phyloP scores from a whole-genome alignment of 2,113 vertebrate species.

The Fulmarus glacialis region DNA sequence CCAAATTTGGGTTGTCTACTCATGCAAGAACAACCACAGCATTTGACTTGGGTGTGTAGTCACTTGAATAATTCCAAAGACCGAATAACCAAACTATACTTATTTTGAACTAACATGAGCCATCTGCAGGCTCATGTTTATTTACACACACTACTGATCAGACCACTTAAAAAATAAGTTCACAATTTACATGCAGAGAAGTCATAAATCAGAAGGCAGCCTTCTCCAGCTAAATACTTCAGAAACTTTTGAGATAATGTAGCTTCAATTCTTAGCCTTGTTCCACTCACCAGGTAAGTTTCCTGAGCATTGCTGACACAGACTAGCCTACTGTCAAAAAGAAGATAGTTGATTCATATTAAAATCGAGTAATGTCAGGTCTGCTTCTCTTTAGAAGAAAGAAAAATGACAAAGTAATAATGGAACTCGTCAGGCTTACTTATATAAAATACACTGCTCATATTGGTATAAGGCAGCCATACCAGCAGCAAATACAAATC shows the following conservation, averaged over 20 bases:
- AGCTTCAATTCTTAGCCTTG: neutral
- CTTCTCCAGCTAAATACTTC: neutral
- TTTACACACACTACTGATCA: neutral
- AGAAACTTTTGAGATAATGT: neutral
- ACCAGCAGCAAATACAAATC: neutral
- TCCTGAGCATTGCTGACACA: neutral
- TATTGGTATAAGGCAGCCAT: neutral
- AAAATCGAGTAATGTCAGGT: neutral
- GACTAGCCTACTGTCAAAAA: neutral
- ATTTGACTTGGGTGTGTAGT: neutral
- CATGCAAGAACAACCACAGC: neutral
- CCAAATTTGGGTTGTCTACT: neutral
- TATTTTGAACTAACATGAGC: neutral
- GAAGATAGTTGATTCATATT: neutral
- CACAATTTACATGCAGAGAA: neutral
- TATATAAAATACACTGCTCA: neutral
- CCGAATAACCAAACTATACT: neutral
- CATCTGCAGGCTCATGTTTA: neutral
- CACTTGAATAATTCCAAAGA: neutral
- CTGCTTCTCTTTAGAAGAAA: neutral
- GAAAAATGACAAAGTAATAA: neutral
- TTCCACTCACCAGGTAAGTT: neutral
- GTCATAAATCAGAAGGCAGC: neutral
- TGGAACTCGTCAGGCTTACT: neutral
- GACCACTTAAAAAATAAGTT: neutral